These are phyloP conservation scores for Drosophila sturtevanti DNA, from an alignment of 1,140 invertebrate genomes.

Conservation along the genomic window DNA sequence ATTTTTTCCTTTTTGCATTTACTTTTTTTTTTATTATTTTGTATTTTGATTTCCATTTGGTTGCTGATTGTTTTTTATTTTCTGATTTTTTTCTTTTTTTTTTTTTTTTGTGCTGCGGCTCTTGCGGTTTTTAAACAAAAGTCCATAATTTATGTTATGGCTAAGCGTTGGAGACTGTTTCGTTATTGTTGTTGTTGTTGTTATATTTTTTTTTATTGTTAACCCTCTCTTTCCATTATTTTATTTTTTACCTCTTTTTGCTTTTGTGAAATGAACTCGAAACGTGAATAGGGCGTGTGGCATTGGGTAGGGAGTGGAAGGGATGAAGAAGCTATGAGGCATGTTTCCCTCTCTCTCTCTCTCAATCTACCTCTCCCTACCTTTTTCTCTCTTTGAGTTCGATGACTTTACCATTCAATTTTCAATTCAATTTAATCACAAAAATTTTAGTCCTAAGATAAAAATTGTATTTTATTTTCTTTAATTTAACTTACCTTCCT, in stretches of 20 bases:
- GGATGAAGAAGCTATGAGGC: not conserved
- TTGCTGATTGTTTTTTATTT: constrained; percentile 25
- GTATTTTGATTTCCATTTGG: constrained; percentile 26
- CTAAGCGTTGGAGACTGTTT: constrained; percentile 47
- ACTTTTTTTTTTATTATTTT: not conserved
- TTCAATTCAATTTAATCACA: constrained; percentile 27
- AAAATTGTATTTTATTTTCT: not conserved
- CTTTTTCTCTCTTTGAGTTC: not conserved
- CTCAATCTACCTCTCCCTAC: not conserved
- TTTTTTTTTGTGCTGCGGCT: constrained; percentile 42
- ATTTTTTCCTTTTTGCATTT: not conserved
- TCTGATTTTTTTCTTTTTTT: constrained; percentile 22
- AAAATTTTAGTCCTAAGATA: not conserved
- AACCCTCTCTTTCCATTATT: constrained; percentile 16
- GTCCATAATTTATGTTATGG: constrained; percentile 77
- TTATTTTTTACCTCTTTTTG: constrained; percentile 37
- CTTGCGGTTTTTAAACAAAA: constrained; percentile 70
- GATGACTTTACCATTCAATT: constrained; percentile 21
- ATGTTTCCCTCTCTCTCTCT: not conserved
- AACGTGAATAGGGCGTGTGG: constrained; percentile 51
- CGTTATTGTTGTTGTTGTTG: not conserved
- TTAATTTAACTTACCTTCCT: not conserved
- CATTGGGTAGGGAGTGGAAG: constrained; percentile 33
- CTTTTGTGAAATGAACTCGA: constrained; percentile 69
- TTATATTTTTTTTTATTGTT: constrained; percentile 14